Evolutionary conservation across 2,797 vertebrate genomes (phyloP), one percentile per base, ranked within the genome.

Genomic region (Lacerta bilineata): DNA sequence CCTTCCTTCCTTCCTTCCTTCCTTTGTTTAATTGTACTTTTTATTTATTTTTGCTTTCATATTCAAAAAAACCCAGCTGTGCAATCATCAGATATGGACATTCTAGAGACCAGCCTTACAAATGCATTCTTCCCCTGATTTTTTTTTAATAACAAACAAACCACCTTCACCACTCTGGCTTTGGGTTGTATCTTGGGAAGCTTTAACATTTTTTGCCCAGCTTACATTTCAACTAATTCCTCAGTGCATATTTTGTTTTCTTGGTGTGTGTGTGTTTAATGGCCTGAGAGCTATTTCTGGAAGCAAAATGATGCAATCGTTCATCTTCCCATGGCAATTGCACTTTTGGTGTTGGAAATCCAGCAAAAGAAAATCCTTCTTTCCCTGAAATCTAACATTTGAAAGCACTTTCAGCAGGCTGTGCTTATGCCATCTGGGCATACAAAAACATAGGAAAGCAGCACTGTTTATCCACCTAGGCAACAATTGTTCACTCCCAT

Each of bases 211-310:
- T 83, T 94, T 91, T 88, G 66, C 86, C 5, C 90, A 91, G 68
- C 80, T 93, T 85, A 87, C 80, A 76, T 33, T 83, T 90, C 78
- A 86, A 61, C 83, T 91, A 84, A 90, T 93, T 91, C 94, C 27
- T 69, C 87, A 89, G n/a, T 50, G 41, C 86, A 84, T 23, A 2
- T 55, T 88, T 29, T 83, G 33, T 80, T 0, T 10, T n/a, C 87
- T 59, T 82, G 20, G 64, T 33, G 61, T 64, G 61, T 69, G 23
- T 69, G 23, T 69, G 23, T 77, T 61, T 15, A 92, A 82, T 87
- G 36, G 9, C 39, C 41, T 90, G 23, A 29, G 29, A 84, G 76
- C 87, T 93, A 81, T 83, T 89, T 92, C 64, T 50, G 69, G 87
- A 88, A 85, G 76, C 75, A 92, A 93, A 88, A 66, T 85, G 6